These are phyloP conservation scores for Patella vulgata DNA, from an alignment of 1,140 invertebrate species.

Conservation along the genomic window DNA sequence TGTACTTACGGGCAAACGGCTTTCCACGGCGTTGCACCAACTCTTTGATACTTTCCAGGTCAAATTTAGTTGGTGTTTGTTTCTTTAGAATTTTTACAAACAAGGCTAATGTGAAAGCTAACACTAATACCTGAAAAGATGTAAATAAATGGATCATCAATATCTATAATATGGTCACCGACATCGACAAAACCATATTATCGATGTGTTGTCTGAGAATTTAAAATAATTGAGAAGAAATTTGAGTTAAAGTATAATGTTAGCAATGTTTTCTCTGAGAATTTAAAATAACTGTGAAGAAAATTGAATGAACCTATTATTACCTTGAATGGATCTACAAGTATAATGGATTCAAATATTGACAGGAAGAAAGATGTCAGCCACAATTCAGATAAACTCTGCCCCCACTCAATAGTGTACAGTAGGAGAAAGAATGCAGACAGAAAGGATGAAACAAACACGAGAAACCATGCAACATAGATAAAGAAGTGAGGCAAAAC, in stretches of 20 bases:
- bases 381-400: conserved; percentile 47
- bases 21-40: background rate
- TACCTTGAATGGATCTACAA: conserved; percentile 55
- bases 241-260: no score
- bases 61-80: conserved; percentile 1
- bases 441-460: conserved; percentile 16
- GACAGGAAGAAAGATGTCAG: conserved; percentile 43
- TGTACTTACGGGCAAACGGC: background rate
- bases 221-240: no score
- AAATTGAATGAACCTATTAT: no score
- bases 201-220: no score
- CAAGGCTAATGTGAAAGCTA: conserved; percentile 17
- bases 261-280: no score
- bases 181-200: no score
- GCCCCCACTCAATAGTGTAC: conserved; percentile 48
- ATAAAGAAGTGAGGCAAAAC: conserved; percentile 42
- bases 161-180: no score
- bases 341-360: conserved; percentile 40
- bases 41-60: background rate
- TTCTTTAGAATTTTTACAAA: conserved; percentile 2
- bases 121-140: conserved; percentile 18
- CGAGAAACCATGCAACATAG: conserved; percentile 49
- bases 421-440: conserved; percentile 41
- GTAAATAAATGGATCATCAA: background rate
- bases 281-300: no score